A percentile compares a stretch with the other conserved stretches of the same genome.
These are phyloP conservation scores for Eulemur macaco DNA, from an alignment of 2,113 vertebrate species.

Conservation along the genomic window DNA sequence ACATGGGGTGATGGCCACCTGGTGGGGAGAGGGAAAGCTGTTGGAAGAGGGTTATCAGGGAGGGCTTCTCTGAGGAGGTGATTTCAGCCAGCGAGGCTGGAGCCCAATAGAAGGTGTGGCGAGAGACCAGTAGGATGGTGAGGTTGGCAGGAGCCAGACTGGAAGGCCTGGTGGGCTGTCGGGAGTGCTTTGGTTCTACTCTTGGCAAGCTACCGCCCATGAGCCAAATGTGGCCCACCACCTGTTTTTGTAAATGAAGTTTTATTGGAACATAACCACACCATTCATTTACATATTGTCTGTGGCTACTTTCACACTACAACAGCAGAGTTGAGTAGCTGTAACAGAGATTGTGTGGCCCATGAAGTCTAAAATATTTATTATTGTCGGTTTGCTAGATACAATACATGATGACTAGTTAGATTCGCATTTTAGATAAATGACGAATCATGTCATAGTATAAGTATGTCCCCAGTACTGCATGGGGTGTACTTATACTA, in stretches of 20 bases:
- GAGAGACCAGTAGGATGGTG: not conserved
- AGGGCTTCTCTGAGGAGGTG: not conserved
- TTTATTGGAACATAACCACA: not conserved
- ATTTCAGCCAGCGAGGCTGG: not conserved
- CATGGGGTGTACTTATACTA: not conserved
- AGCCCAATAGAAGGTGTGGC: not conserved
- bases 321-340: not conserved
- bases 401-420: not conserved
- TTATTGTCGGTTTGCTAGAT: not conserved
- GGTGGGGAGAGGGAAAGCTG: not conserved
- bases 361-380: not conserved
- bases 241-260: conserved; percentile 41
- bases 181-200: not conserved
- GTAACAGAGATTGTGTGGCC: not conserved
- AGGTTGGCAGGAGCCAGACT: not conserved
- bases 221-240: not conserved
- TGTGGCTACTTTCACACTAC: not conserved
- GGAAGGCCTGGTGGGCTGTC: not conserved
- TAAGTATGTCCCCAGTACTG: not conserved
- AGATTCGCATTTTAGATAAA: not conserved
- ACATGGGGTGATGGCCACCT: not conserved
- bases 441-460: too few species aligned
- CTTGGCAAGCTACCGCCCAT: not conserved
- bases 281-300: not conserved
- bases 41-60: not conserved